A percentile compares a stretch with the other conserved stretches of the same genome.
phyloP scores from a whole-genome alignment of 2,888 invertebrate genomes.

The Aphidoletes aphidimyza region DNA sequence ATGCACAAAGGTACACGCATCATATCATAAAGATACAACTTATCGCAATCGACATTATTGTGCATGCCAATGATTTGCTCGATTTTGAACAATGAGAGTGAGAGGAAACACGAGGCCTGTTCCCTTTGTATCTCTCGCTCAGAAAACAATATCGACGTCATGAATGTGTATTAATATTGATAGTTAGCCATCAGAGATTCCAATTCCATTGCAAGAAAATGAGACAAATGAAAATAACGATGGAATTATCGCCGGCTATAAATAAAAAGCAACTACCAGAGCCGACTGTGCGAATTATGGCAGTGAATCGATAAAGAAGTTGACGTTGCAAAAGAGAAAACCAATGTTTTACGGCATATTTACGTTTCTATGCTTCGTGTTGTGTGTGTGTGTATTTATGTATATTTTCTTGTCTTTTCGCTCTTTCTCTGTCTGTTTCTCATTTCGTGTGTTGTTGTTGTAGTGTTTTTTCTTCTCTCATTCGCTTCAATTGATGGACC shows the following conservation, averaged over 20 bases:
- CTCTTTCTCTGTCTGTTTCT: background rate
- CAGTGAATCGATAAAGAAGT: background rate
- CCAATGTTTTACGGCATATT: background rate
- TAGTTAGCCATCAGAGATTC: slow-evolving; percentile 13
- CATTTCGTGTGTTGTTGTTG: no score
- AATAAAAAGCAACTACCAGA: background rate
- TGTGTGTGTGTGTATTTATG: no score
- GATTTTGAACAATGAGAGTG: no score
- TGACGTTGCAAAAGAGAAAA: background rate
- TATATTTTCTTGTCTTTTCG: background rate
- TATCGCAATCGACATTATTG: background rate
- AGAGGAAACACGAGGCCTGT: background rate
- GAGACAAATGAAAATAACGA: slow-evolving; percentile 49
- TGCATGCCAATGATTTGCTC: background rate
- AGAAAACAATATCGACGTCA: background rate
- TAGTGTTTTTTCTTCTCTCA: no score
- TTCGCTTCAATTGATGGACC: background rate
- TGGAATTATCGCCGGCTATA: slow-evolving; percentile 23
- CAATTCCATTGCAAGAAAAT: background rate
- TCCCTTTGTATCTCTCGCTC: background rate
- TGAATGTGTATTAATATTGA: slow-evolving; percentile 31
- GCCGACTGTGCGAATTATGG: background rate
- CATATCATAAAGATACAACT: background rate
- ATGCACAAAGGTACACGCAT: background rate
- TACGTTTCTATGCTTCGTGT: background rate